Conservation (phyloP, 2,888 invertebrate genomes). For the Barypeithes pellucidus region DNA sequence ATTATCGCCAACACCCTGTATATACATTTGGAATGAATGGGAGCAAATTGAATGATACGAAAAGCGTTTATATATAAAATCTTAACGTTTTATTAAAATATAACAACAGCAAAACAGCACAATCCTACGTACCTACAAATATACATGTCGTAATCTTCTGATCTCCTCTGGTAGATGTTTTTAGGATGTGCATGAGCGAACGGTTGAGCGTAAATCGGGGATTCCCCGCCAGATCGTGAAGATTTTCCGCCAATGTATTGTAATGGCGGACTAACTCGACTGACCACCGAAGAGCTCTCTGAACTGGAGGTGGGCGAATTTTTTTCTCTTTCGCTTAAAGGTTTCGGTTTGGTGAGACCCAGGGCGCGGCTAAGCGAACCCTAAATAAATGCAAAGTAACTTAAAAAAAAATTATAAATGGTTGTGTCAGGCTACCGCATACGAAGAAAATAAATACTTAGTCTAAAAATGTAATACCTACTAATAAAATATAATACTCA, state of each 20-base stretch:
- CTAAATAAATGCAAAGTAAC: too few relatives aligned
- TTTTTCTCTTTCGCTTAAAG: slow-evolving; percentile 73
- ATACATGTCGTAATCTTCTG: slow-evolving; percentile 70
- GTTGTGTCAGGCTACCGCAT: too few relatives aligned
- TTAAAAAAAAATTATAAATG: too few relatives aligned
- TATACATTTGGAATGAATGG: too few relatives aligned
- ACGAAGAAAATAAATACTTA: too few relatives aligned
- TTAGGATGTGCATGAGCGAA: slow-evolving; percentile 59
- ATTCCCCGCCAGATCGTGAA: slow-evolving; percentile 67
- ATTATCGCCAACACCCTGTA: too few relatives aligned
- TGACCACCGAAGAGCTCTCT: slow-evolving; percentile 75
- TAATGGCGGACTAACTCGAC: slow-evolving; percentile 71
- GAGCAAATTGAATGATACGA: too few relatives aligned
- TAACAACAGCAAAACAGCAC: too few relatives aligned
- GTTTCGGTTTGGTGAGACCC: slow-evolving; percentile 75
- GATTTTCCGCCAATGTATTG: slow-evolving; percentile 69
- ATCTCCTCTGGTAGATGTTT: slow-evolving; percentile 58
- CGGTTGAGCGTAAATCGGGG: slow-evolving; percentile 66
- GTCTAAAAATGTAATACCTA: too few relatives aligned
- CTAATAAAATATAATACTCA: too few relatives aligned
- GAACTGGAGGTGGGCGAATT: slow-evolving; percentile 81
- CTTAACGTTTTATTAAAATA: too few relatives aligned
- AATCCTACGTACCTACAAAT: slow-evolving; percentile 52
- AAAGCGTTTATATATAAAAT: too few relatives aligned
- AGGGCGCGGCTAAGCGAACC: slow-evolving; percentile 83